phyloP scores from a whole-genome alignment of 2,113 vertebrate genomes.

The Rhabdomys dilectus region DNA sequence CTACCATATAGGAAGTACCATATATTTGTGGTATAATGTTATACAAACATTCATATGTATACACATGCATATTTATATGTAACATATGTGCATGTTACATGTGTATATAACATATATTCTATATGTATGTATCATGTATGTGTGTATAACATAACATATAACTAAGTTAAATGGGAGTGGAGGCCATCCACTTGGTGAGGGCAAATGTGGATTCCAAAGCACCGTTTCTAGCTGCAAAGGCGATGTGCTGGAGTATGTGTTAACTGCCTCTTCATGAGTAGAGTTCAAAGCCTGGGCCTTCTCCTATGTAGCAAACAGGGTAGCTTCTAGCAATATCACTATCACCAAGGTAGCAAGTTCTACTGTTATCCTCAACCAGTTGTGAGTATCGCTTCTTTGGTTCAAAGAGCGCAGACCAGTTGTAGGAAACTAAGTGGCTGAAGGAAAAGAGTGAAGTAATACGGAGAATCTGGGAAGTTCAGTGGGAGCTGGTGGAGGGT shows the following conservation, averaged over 20 bases:
- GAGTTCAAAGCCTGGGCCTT: neutral
- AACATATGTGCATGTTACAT: neutral
- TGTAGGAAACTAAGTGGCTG: slow-evolving; percentile 15
- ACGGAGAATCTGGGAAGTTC: neutral
- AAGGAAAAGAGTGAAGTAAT: neutral
- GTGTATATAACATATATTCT: too few relatives aligned
- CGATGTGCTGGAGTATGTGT: neutral
- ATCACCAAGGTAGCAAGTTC: neutral
- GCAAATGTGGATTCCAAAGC: slow-evolving; percentile 1
- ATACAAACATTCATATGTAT: neutral
- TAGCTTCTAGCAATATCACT: neutral
- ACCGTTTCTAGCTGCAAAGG: neutral
- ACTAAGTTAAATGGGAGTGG: slow-evolving; percentile 13
- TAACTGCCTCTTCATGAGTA: slow-evolving; percentile 14
- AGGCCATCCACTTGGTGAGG: neutral
- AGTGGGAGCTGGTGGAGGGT: neutral
- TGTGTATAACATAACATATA: neutral
- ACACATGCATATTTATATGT: neutral
- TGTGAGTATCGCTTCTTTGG: neutral
- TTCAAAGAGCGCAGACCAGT: slow-evolving; percentile 36
- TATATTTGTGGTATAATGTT: neutral
- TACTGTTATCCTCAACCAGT: neutral
- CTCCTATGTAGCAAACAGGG: neutral
- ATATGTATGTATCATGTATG: neutral
- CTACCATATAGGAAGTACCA: neutral